Evolutionary conservation across 2,797 vertebrate species (phyloP).

Genomic region (Onychomys arenicola): DNA sequence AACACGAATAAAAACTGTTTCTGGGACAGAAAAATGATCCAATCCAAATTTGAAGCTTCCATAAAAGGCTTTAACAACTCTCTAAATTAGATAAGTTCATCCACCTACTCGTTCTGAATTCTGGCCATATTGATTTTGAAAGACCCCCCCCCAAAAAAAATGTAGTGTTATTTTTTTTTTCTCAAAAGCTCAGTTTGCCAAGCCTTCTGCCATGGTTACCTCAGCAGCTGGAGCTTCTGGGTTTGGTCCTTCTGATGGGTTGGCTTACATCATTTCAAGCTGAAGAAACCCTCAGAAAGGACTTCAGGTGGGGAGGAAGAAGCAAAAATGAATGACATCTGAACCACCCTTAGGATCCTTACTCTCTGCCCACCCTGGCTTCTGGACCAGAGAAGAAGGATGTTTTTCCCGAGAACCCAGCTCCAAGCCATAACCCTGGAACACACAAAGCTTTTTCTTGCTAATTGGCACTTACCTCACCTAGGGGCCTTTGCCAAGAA

Average conservation of each 20-base stretch:
- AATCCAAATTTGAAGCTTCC: slow-evolving; percentile 43
- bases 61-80: background rate
- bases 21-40: background rate
- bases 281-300: background rate
- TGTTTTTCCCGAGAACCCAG: slow-evolving; percentile 84
- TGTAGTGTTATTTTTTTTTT: background rate
- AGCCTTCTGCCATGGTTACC: slow-evolving; percentile 6
- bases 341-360: slow-evolving; percentile 58
- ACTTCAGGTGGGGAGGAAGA: background rate
- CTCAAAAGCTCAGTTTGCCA: background rate
- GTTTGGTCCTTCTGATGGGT: background rate
- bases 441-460: slow-evolving; percentile 83
- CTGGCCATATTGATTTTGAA: slow-evolving; percentile 51
- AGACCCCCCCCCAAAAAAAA: background rate
- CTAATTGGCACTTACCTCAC: slow-evolving; percentile 88
- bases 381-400: slow-evolving; percentile 67
- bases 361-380: background rate
- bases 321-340: slow-evolving; percentile 57
- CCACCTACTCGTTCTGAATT: slow-evolving; percentile 1
- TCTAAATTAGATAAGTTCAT: slow-evolving; percentile 34
- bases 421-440: slow-evolving; percentile 86
- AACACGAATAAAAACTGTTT: slow-evolving; percentile 17
- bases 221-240: slow-evolving; percentile 3
- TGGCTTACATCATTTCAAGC: slow-evolving; percentile 48
- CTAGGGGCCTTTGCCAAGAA: slow-evolving; percentile 77